Percentiles rank a stretch among this genome's conserved stretches.
Conservation (phyloP, 2,113 vertebrate species). For the Pavo muticus region DNA sequence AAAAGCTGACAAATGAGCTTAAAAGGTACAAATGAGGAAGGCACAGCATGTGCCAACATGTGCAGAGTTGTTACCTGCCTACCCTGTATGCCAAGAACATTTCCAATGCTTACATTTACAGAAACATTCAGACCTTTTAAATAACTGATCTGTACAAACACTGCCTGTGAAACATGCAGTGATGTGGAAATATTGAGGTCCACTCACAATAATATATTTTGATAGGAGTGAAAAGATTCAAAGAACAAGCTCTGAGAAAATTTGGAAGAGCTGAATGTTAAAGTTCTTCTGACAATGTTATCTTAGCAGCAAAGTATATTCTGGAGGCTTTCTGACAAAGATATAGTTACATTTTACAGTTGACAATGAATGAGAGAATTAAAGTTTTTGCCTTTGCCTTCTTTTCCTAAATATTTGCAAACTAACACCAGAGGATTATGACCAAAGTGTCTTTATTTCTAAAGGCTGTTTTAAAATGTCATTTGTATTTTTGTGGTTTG, state of each 20-base stretch:
- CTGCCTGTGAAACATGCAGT: background rate
- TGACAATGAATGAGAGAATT: background rate
- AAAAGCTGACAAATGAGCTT: background rate
- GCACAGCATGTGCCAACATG: rapidly evolving
- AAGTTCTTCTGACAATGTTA: background rate
- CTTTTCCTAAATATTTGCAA: background rate
- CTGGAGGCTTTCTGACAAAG: background rate
- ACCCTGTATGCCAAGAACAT: background rate
- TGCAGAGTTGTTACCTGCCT: background rate
- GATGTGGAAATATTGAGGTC: background rate
- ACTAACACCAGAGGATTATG: background rate
- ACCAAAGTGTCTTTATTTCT: background rate
- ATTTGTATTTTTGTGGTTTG: background rate
- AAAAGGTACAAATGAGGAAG: background rate
- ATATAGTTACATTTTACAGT: background rate
- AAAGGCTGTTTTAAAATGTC: background rate
- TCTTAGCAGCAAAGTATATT: background rate
- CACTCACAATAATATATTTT: background rate
- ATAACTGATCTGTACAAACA: background rate
- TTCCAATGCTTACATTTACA: background rate
- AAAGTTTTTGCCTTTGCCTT: background rate
- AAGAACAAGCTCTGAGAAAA: background rate
- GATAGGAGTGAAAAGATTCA: background rate
- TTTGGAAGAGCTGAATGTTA: background rate
- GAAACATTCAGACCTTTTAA: background rate